Evolutionary conservation across 2,797 vertebrate genomes (phyloP), one percentile per base, ranked within the genome.

Genomic region (Sus cebifrons): DNA sequence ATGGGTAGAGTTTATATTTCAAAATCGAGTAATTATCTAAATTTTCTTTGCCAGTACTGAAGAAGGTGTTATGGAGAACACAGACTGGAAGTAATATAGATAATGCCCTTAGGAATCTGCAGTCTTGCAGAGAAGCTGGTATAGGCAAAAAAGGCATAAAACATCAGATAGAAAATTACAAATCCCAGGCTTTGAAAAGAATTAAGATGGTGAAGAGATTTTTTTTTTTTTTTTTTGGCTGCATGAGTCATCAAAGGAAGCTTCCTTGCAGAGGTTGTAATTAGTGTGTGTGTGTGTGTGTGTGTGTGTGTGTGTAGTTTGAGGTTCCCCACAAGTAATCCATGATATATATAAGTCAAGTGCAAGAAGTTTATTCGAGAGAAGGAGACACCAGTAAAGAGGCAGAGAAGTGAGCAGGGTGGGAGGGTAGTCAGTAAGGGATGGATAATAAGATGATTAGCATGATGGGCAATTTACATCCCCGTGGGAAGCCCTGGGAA

Each of bases 1-100:
- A 16, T 29, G 17, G 9, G 27, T 52, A 52, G 23, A 32, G 14
- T 89, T 86, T 79, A 23, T 84, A 70, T 89, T 94, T 95, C n/a
- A 91, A 93, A 85, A 74, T 78, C 3, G 89, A 68, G 5, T 54
- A 36, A 77, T 64, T 70, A 71, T n/a, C 18, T 83, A 40, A 13
- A 77, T 74, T 93, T 68, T 65, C n/a, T 89, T 84, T 93, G 15
- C 17, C 67, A 87, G 8, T 3, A 54, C 49, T 62, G 40, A 93
- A 4, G 20, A 2, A 60, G 16, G 14, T 25, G 17, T 32, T 62
- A 79, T 36, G 25, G 78, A 82, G 90, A 23, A 83, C 17, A 84
- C 44, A 65, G 6, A 14, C 20, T 60, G 40, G 40, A 64, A 83
- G 64, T 23, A 81, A 20, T 36, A n/a, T 40, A 32, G 17, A 40